Base-by-base conservation (phyloP, 2,888 invertebrate species). In the Crepidodera aurea region DNA sequence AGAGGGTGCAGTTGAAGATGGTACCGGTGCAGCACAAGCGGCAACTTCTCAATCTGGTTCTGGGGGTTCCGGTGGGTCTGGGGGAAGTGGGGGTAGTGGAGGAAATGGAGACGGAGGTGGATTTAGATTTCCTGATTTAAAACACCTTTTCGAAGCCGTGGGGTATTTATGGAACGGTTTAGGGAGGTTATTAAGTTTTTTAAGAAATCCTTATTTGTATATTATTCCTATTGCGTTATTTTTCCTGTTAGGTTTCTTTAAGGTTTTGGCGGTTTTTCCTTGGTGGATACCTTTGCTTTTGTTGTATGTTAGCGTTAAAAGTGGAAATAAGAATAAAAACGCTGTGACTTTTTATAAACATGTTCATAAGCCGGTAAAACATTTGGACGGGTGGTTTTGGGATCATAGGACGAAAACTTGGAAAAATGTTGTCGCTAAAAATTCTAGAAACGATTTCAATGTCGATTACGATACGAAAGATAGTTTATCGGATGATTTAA, bases 201-300 rank as follows among this genome's bases (percentile, higher is more conserved):
- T 78, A 3, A 69, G 66, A 39, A 78, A 78, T 64, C 89, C 55
- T 70, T 89, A 71, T 77, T 87, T 51, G 8, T 79, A 77, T 60
- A 80, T 90, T 44, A 85, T 90, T 0, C 90, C 90, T 0, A 77
- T 90, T 46, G 85, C 85, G 0, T 81, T 89, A 51, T 79, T 89
- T 34, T 84, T 90, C 50, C 85, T 87, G 1, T 84, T 88, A 0
- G 83, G 86, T 0, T 84, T 90, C 10, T 85, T 88, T 0, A 75
- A 87, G 12, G 84, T 87, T 0, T 83, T 88, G 0, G 82, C 88
- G 42, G 79, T 90, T 65, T 85, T 89, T 58, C 90, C 89, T 0
- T 89, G 85, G 84, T 83, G 86, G 68, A 81, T 88, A 62, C 86
- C 89, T 0, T 82, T 81, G 1, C 73, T 81, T 8, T 75, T 83